These are phyloP conservation scores for Oreochromis grahami DNA, from an alignment of 2,797 vertebrate genomes.

Conservation along the genomic window DNA sequence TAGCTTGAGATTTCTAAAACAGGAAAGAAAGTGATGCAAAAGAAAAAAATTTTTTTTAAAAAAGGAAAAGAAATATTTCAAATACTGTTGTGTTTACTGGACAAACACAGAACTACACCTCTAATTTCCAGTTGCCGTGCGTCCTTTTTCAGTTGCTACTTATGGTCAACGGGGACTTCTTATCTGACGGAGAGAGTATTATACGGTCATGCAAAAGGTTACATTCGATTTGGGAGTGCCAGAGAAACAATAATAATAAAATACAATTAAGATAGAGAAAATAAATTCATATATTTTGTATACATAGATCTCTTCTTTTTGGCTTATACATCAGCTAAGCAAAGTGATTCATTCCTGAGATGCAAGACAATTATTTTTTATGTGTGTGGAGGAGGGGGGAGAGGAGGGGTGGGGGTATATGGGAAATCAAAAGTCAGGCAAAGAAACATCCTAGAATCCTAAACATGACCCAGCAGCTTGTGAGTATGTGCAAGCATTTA, in stretches of 20 bases:
- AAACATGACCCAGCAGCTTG: neutral
- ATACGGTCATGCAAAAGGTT: constrained; percentile 34
- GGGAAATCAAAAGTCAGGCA: neutral
- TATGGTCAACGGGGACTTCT: constrained; percentile 4
- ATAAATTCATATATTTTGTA: constrained; percentile 65
- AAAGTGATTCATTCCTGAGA: constrained; percentile 71
- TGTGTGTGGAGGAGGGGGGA: neutral
- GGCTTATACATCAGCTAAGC: constrained; percentile 53
- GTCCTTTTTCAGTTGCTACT: constrained; percentile 18
- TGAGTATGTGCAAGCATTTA: neutral
- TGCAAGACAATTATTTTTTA: constrained; percentile 37
- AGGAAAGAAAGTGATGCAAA: constrained; percentile 13
- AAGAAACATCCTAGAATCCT: neutral
- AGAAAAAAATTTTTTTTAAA: rapidly evolving
- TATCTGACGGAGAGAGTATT: neutral
- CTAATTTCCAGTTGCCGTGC: constrained; percentile 31
- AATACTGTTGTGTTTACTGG: constrained; percentile 51
- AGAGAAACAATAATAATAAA: constrained; percentile 67
- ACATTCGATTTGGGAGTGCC: constrained; percentile 55
- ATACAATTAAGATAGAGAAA: constrained; percentile 72
- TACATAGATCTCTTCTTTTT: constrained; percentile 54
- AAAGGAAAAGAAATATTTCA: constrained; percentile 24
- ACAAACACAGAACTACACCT: constrained; percentile 33
- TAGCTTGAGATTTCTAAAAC: constrained; percentile 23
- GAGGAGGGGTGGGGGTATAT: neutral